Evolutionary conservation across 92 coral and sea anemone species (phyloP), one percentile per base, ranked within the genome.

Genomic region (Parazoanthus darwini): DNA sequence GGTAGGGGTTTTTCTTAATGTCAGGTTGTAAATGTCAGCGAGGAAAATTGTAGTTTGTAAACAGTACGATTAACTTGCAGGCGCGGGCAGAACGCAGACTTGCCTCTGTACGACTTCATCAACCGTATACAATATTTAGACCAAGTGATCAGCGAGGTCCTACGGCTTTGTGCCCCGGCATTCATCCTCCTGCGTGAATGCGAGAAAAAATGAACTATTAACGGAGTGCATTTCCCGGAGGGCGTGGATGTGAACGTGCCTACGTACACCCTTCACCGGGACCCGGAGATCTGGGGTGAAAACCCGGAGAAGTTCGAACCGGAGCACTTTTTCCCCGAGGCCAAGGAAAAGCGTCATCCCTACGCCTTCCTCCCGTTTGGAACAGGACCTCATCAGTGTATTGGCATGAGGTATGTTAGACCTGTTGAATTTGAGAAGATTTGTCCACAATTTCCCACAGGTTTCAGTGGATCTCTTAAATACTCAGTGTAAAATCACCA

Each of bases 211-310:
- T 75, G 82, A 6, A 89, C 80, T 8, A 85, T 85, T 74, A 94
- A 90, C 2, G 94, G 94, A 8, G 85, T 94, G 43, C 90, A 80
- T 11, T 88, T 94, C 48, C 92, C 92, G 15, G 80, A 89, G 85
- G 94, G 96, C 9, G 81, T 88, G 63, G 92, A 81, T 23, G 82
- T 94, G 42, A 86, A 66, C 50, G 78, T 94, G 13, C 94, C 94
- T 3, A 44, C 68, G 20, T 94, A 92, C 67, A 80, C 84, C 23
- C 85, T 94, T n/a, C 96, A 94, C 71, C 92, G 96, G 68, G 94
- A 94, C 75, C 96, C 96, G 20, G 89, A 94, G 44, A 54, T 85
- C 35, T 94, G 96, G 96, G 86, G 86, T n/a, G 89, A 92, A 10
- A 82, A 92, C 26, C 93, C 96, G 9, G 78, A 79, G 67, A 90